Conservation (phyloP, 2,888 invertebrate genomes). For the Ochropleura leucogaster region DNA sequence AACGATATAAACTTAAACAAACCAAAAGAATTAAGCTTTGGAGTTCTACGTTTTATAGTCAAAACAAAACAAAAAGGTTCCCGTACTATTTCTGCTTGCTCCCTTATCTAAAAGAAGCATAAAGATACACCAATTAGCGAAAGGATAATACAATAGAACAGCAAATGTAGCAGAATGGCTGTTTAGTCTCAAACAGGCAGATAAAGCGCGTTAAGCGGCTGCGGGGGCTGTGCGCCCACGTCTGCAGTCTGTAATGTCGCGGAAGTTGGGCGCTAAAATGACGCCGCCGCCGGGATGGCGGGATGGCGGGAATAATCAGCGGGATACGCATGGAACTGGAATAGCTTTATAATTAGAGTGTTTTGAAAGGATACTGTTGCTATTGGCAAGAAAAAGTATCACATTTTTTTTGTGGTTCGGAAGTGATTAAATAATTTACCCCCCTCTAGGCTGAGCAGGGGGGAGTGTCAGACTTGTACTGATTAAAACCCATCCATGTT, state of each 20-base stretch:
- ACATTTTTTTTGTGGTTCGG: too few relatives aligned
- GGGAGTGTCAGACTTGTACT: too few relatives aligned
- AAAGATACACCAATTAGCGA: constrained; percentile 35
- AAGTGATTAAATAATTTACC: too few relatives aligned
- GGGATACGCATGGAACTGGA: neutral
- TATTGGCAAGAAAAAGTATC: neutral
- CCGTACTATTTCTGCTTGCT: neutral
- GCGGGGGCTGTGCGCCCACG: constrained; percentile 4
- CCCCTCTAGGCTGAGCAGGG: too few relatives aligned
- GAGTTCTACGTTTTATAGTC: too few relatives aligned
- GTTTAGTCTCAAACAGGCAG: constrained; percentile 13
- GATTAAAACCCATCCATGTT: too few relatives aligned
- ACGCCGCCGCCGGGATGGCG: neutral
- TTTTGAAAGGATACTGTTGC: neutral
- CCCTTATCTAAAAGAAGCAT: neutral
- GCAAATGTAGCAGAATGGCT: constrained; percentile 44
- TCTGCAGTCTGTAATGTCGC: constrained; percentile 31
- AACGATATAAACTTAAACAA: neutral
- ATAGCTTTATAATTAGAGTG: neutral
- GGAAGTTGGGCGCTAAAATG: constrained; percentile 29
- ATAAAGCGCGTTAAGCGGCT: constrained; percentile 21
- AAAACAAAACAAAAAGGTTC: neutral
- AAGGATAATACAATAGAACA: constrained; percentile 26
- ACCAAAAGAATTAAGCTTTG: neutral
- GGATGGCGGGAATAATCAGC: neutral